Conservation (phyloP, 1,140 invertebrate genomes). For the Scaptomyza graminum region DNA sequence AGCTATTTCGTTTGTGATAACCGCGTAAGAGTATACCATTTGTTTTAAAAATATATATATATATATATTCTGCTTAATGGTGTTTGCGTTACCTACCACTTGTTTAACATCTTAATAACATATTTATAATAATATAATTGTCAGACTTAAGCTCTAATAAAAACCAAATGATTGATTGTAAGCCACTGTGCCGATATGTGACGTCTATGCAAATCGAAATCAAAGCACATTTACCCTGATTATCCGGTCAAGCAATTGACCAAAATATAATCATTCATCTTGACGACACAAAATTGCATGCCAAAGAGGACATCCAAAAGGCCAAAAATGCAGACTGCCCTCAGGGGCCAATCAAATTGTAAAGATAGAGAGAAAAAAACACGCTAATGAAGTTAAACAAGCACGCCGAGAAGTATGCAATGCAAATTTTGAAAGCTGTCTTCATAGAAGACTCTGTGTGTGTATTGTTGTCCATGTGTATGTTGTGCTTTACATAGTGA, state of each 20-base stretch:
- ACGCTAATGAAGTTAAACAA: conserved; percentile 70
- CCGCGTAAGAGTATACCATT: conserved; percentile 9
- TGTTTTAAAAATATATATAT: not conserved
- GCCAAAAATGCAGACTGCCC: conserved; percentile 14
- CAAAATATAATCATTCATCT: conserved; percentile 35
- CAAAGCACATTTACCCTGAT: conserved; percentile 51
- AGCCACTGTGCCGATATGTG: conserved; percentile 23
- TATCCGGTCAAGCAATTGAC: conserved; percentile 64
- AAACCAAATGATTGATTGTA: not conserved
- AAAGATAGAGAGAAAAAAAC: conserved; percentile 2
- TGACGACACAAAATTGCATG: conserved; percentile 14
- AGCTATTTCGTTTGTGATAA: not conserved
- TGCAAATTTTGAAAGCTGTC: conserved; percentile 39
- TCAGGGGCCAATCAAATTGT: conserved; percentile 31
- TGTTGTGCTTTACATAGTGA: conserved; percentile 51
- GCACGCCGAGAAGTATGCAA: conserved; percentile 34
- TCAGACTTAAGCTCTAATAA: not conserved
- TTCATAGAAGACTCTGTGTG: not conserved
- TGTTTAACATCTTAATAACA: no score
- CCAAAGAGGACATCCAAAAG: conserved; percentile 15
- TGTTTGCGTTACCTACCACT: no score
- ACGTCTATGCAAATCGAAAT: conserved; percentile 25
- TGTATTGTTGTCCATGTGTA: conserved; percentile 14
- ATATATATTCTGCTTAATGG: no score
- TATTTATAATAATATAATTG: no score